phyloP scores from a whole-genome alignment of 1,140 invertebrate genomes.

The Papilio xuthus region DNA sequence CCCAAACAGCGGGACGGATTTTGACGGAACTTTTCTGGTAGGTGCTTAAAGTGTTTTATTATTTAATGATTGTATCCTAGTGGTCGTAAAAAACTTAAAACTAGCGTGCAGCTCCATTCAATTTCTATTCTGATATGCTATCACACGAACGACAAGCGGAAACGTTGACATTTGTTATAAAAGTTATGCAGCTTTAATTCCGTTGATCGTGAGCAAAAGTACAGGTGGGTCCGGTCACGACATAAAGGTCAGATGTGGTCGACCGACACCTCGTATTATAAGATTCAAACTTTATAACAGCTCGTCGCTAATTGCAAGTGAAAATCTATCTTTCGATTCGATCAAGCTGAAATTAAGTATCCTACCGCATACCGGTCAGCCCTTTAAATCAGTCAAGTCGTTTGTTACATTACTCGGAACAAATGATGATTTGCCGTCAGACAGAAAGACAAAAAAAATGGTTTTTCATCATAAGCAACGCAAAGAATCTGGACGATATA shows the following conservation, averaged over 20 bases:
- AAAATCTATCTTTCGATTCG: too few relatives aligned
- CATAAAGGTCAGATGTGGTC: constrained; percentile 35
- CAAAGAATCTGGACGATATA: too few relatives aligned
- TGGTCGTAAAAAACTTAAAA: not conserved
- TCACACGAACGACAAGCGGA: constrained; percentile 31
- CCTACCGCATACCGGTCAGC: too few relatives aligned
- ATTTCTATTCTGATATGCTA: constrained; percentile 25
- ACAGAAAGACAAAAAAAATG: too few relatives aligned
- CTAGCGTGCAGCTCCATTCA: constrained; percentile 19
- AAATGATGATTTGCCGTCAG: too few relatives aligned
- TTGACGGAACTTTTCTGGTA: too few relatives aligned
- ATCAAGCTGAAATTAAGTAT: too few relatives aligned
- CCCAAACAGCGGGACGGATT: too few relatives aligned
- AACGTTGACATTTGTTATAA: constrained; percentile 39
- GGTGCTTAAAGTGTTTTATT: too few relatives aligned
- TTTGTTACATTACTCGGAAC: too few relatives aligned
- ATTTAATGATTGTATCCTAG: not conserved
- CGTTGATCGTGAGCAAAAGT: constrained; percentile 34
- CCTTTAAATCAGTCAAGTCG: too few relatives aligned
- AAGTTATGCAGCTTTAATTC: constrained; percentile 35
- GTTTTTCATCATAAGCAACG: too few relatives aligned
- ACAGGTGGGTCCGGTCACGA: constrained; percentile 16
- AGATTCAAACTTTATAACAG: not conserved
- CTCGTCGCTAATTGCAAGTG: not conserved
- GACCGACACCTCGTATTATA: constrained; percentile 10